A percentile compares a stretch with the other conserved stretches of the same genome.
Conservation (phyloP, 2,113 vertebrate species). For the Epinephelus cyanopodus region DNA sequence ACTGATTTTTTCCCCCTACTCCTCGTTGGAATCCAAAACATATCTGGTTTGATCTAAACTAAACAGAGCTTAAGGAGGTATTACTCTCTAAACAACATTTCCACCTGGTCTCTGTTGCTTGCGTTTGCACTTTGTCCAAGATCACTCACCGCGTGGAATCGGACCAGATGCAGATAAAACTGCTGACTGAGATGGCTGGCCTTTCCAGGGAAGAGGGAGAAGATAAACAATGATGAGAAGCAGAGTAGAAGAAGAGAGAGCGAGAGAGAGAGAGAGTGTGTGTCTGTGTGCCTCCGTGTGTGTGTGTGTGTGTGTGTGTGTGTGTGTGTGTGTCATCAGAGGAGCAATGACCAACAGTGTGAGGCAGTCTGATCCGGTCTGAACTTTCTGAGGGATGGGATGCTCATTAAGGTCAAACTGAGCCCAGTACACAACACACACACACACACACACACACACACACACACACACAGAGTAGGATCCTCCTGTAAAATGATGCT, state of each 20-base stretch:
- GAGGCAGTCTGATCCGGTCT: conserved; percentile 16
- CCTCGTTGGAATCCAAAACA: conserved; percentile 16
- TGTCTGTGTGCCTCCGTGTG: conserved; percentile 13
- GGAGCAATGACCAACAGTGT: conserved; percentile 39
- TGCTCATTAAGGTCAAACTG: conserved; percentile 60
- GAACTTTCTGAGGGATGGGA: conserved; percentile 39
- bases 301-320: conserved; percentile 13
- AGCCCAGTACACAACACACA: too few relatives aligned
- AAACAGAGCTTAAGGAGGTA: conserved; percentile 18
- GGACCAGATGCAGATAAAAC: conserved; percentile 54
- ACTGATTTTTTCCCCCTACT: neutral
- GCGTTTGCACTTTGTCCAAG: conserved; percentile 50
- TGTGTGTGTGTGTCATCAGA: conserved; percentile 20
- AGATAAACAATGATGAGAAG: conserved; percentile 54
- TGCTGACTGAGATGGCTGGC: conserved; percentile 60
- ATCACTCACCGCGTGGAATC: conserved; percentile 44
- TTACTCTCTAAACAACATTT: conserved; percentile 45
- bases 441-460: conserved; percentile 4
- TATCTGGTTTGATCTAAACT: conserved; percentile 30
- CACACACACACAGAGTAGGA: conserved; percentile 11
- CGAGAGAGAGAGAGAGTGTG: neutral
- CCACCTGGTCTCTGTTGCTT: conserved; percentile 64
- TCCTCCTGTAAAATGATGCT: conserved; percentile 31
- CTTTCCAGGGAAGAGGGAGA: conserved; percentile 48
- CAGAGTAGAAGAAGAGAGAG: conserved; percentile 15